A percentile compares a stretch with the other conserved stretches of the same genome.
Evolutionary conservation across 2,797 vertebrate genomes (phyloP).

Genomic region (Characodon lateralis): DNA sequence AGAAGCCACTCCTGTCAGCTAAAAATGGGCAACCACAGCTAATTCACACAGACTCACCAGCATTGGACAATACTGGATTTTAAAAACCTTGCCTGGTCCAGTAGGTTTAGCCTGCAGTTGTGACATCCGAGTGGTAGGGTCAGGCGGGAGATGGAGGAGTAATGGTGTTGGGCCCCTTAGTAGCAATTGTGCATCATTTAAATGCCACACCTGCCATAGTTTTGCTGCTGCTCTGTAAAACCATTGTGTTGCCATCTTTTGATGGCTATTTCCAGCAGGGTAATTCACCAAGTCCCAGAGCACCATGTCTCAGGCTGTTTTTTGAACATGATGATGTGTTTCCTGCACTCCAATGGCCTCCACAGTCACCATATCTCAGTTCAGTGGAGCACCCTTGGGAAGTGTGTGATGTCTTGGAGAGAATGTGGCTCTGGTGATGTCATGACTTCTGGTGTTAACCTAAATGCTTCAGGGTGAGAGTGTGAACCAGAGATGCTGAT

Average conservation of each 20-base stretch:
- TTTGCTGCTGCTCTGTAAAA: neutral
- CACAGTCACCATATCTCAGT: no score
- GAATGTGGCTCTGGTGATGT: neutral
- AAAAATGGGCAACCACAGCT: no score
- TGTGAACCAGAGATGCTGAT: neutral
- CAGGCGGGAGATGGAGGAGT: neutral
- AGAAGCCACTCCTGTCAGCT: no score
- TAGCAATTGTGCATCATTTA: no score
- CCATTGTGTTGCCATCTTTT: neutral
- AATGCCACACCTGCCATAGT: neutral
- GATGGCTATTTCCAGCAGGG: neutral
- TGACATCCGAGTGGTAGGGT: neutral
- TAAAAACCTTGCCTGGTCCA: neutral
- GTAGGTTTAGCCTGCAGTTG: neutral
- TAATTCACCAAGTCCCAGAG: neutral
- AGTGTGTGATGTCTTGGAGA: neutral
- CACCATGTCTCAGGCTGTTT: neutral
- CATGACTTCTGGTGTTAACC: neutral
- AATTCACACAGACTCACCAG: no score
- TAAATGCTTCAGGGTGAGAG: no score
- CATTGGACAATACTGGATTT: no score
- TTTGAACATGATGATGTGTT: neutral
- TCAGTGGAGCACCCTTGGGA: neutral
- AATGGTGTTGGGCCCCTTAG: neutral
- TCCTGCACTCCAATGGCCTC: neutral